These are phyloP conservation scores for Caenorhabditis drosophilae DNA, from an alignment of 2,888 invertebrate genomes.

Conservation along the genomic window DNA sequence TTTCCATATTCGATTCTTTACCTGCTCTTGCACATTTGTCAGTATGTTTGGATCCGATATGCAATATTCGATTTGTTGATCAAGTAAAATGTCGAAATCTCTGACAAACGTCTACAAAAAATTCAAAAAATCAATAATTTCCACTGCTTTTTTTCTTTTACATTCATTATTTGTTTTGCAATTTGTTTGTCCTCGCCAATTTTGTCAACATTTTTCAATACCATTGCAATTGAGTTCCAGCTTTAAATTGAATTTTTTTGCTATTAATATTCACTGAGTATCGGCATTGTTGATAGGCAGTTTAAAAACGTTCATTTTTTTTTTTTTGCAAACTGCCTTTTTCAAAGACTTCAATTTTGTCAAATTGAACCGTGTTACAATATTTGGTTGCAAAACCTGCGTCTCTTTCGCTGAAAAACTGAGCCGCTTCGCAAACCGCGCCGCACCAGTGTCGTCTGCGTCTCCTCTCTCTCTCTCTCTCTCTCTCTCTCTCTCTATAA, in stretches of 20 bases:
- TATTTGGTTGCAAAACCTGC: no score
- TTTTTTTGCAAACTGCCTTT: no score
- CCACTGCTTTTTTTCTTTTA: conserved; percentile 8
- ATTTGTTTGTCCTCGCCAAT: conserved; percentile 39
- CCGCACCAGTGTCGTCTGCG: no score
- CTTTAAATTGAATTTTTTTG: conserved; percentile 22
- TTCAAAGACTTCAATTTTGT: no score
- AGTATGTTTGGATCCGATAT: conserved; percentile 57
- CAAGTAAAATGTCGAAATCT: conserved; percentile 61
- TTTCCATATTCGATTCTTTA: conserved; percentile 24
- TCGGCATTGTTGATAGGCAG: no score
- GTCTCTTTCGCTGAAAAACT: no score
- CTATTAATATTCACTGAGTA: not conserved
- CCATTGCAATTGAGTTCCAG: conserved; percentile 46
- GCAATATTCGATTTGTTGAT: conserved; percentile 59
- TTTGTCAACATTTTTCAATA: conserved; percentile 33
- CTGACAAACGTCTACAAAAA: conserved; percentile 53
- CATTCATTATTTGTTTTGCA: conserved; percentile 38
- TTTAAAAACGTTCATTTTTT: no score
- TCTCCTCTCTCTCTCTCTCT: no score
- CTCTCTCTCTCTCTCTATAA: no score
- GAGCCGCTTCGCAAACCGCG: no score
- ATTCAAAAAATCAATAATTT: not conserved
- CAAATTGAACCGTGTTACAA: no score
- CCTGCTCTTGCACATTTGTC: conserved; percentile 45